A percentile compares a stretch with the other conserved stretches of the same genome.
These are phyloP conservation scores for Epinotia nisella DNA, from an alignment of 2,888 invertebrate species.

Conservation along the genomic window DNA sequence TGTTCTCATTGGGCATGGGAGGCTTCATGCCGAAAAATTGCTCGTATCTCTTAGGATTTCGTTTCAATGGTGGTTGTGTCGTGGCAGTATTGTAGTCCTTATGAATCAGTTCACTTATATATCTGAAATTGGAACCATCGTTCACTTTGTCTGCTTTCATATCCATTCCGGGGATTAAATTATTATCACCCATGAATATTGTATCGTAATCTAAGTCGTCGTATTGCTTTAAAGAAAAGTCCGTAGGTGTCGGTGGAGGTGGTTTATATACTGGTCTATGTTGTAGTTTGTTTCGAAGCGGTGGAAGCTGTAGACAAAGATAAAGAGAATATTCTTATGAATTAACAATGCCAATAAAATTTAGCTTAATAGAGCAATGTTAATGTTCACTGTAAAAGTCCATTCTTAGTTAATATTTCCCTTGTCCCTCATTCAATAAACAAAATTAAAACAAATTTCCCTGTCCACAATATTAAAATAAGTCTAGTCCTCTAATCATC, in stretches of 20 bases:
- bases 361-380: too few relatives aligned
- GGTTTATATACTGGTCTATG: neutral
- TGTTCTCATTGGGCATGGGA: neutral
- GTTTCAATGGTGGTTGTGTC: conserved; percentile 47
- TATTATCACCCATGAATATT: conserved; percentile 16
- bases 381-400: too few relatives aligned
- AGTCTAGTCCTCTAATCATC: too few relatives aligned
- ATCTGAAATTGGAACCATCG: conserved; percentile 63
- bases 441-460: neutral
- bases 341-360: too few relatives aligned
- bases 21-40: conserved; percentile 4
- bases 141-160: conserved; percentile 48
- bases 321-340: neutral
- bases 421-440: neutral
- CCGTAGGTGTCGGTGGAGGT: conserved; percentile 6
- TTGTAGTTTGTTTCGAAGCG: neutral
- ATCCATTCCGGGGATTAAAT: conserved; percentile 52
- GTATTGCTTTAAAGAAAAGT: conserved; percentile 15
- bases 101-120: conserved; percentile 74
- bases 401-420: neutral
- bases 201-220: conserved; percentile 6
- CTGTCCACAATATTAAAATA: too few relatives aligned
- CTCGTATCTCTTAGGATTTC: conserved; percentile 46
- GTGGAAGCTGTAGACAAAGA: conserved; percentile 3
- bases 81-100: conserved; percentile 60